Evolutionary conservation across 2,797 vertebrate species (phyloP).

Genomic region (Antrozous pallidus): DNA sequence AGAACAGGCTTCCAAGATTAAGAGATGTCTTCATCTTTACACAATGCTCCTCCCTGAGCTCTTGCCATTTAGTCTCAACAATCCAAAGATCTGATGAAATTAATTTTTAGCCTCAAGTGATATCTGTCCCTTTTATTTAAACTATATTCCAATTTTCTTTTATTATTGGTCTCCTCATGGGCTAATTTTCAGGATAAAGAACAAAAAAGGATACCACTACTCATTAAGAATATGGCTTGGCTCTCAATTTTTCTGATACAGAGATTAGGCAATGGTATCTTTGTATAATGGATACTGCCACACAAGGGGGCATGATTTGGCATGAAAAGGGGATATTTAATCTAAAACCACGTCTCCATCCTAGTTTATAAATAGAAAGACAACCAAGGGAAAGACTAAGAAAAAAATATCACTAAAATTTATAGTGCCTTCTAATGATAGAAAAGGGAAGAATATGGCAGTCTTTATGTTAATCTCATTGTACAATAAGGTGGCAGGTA

Average conservation of each 20-base stretch:
- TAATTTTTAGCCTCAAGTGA: constrained; percentile 55
- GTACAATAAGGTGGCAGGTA: not conserved
- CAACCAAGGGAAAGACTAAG: not conserved
- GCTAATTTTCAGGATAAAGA: constrained; percentile 16
- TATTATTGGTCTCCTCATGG: constrained; percentile 42
- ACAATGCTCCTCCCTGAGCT: not conserved
- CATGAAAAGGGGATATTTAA: not conserved
- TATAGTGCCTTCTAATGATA: not conserved
- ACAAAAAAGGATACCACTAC: not conserved
- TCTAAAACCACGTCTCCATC: not conserved
- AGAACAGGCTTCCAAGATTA: constrained; percentile 28
- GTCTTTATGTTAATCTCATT: not conserved
- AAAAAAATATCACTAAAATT: not conserved
- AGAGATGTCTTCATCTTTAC: constrained; percentile 54
- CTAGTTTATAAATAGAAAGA: not conserved
- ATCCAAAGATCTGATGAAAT: constrained; percentile 35
- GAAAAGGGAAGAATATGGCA: not conserved
- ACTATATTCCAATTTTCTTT: constrained; percentile 26
- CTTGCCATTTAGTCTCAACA: constrained; percentile 46
- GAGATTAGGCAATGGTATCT: constrained; percentile 25
- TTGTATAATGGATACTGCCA: not conserved
- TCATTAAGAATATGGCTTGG: constrained; percentile 14
- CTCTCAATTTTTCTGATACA: not conserved
- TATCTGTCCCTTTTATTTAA: constrained; percentile 49
- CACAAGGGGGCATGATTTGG: not conserved